These are phyloP conservation scores for Rugalucina vietnamica DNA, from an alignment of 2,888 invertebrate genomes.

Conservation along the genomic window DNA sequence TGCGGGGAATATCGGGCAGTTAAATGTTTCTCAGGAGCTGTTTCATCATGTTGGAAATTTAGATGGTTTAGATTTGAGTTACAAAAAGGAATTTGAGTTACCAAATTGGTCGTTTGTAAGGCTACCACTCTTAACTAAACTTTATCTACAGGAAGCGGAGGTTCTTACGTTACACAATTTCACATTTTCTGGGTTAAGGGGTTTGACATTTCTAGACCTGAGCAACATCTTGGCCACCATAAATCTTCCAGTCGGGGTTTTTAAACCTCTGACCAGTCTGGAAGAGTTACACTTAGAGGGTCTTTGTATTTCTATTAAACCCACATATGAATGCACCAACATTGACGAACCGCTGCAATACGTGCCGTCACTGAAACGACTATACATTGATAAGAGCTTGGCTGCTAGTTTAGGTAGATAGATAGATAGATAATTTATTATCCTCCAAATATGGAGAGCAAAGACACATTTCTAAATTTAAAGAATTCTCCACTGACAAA, in stretches of 20 bases:
- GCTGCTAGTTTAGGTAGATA: neutral
- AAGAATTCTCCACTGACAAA: neutral
- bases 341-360: neutral
- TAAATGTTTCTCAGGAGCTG: neutral
- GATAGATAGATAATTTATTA: neutral
- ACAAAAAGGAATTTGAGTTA: neutral
- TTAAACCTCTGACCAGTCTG: neutral
- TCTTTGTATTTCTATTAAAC: too few species aligned
- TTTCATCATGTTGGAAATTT: neutral
- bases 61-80: neutral
- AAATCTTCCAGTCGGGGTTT: neutral
- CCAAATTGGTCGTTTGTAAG: neutral
- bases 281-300: neutral
- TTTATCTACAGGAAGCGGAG: neutral
- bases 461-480: neutral
- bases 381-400: neutral
- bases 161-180: neutral
- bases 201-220: neutral
- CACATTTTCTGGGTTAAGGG: neutral
- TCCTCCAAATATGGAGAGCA: neutral
- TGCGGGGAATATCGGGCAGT: neutral
- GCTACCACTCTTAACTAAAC: neutral
- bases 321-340: neutral
- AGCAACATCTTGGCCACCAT: neutral
- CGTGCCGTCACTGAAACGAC: neutral